Evolutionary conservation across 1,140 invertebrate genomes (phyloP), one percentile per base, ranked within the genome.

Genomic region (Megalonaias nervosa): DNA sequence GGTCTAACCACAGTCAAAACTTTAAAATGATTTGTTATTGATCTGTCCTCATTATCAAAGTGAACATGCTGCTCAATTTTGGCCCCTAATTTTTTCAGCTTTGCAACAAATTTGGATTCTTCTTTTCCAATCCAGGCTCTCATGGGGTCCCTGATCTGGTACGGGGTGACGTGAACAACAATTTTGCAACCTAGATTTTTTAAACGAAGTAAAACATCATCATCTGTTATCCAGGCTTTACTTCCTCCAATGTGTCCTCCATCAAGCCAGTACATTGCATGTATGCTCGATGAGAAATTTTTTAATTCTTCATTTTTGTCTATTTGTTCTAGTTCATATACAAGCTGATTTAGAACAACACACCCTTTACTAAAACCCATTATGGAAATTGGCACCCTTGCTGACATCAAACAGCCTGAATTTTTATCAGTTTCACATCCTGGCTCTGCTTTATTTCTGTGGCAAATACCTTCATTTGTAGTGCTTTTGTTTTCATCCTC

Each of bases 351-450:
- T 73, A 97, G 92, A 71, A 97, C 96, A 64, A 96, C 95, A 91
- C 96, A 97, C 61, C 96, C 96, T 93, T 97, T 97, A 89, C 96
- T 97, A 89, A 97, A 97, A 1, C 95, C 96, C 80, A 97, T 62
- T 15, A 89, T 31, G 62, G 69, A 62, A 1, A 88, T 67, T 31
- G 82, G 71, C 31, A 71, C 23, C 26, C 17, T 67, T 21, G 14
- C 2, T 16, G 23, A 56, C 56, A 76, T 23, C 69, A 38, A 81
- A 26, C 86, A 83, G 60, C 84, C 83, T 71, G 64, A 26, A 15
- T 70, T 67, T 23, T 74, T 9, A 55, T 23, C 11, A 21, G 17
- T 60, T 23, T 62, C 38, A 38, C 14, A 67, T 19, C 69, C 26
- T 17, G 21, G 14, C n/a, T 60, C 68, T 62, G 55, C n/a, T 38